phyloP scores from a whole-genome alignment of 2,113 vertebrate genomes.

The Psilopsiagon aymara region DNA sequence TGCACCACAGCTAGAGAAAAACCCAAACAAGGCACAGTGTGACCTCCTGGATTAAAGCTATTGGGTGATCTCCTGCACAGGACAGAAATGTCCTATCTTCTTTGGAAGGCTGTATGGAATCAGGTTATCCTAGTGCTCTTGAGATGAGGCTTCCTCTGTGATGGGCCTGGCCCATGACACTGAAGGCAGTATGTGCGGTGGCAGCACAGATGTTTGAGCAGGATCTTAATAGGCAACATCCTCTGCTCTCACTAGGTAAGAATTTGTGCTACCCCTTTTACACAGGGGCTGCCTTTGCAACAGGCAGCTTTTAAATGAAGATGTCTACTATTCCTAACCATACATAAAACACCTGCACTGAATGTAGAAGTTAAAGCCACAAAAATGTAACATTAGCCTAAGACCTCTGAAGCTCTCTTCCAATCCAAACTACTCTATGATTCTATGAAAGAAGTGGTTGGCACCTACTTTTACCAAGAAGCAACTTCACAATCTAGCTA shows the following conservation, averaged over 20 bases:
- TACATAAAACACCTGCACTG: not conserved
- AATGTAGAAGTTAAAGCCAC: not conserved
- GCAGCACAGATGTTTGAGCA: not conserved
- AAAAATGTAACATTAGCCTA: not conserved
- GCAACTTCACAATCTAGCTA: not conserved
- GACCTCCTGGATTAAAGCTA: not conserved
- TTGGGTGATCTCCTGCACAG: not conserved
- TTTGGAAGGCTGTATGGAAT: not conserved
- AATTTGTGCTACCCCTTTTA: not conserved
- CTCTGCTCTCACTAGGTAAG: not conserved
- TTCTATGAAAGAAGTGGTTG: not conserved
- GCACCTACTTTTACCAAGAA: not conserved
- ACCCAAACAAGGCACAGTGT: not conserved
- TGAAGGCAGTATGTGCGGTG: not conserved
- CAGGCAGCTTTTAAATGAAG: not conserved
- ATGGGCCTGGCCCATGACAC: too few species aligned
- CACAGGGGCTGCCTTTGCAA: not conserved
- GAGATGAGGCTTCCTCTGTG: too few species aligned
- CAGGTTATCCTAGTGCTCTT: not conserved
- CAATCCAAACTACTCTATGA: not conserved
- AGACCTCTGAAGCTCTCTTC: not conserved
- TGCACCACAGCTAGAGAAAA: constrained; percentile 86
- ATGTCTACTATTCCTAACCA: not conserved
- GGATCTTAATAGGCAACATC: not conserved
- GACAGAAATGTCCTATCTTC: not conserved